These are phyloP conservation scores for Acipenser ruthenus DNA, from an alignment of 2,797 vertebrate genomes.

Conservation along the genomic window DNA sequence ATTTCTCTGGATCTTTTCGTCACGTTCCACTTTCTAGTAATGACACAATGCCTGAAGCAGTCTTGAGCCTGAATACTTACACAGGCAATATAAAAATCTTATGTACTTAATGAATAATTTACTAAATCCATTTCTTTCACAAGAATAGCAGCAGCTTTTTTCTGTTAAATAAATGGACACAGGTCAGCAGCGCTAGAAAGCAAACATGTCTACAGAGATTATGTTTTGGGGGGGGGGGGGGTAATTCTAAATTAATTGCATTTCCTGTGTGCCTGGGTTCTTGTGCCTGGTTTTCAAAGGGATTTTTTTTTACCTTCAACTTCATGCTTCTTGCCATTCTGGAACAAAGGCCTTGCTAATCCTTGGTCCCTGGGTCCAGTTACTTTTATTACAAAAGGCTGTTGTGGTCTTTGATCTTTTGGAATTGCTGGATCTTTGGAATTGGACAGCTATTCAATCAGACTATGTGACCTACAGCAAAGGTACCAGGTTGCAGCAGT, in stretches of 20 bases:
- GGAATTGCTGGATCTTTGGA: not conserved
- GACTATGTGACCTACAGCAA: no score
- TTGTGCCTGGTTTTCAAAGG: slow-evolving; percentile 4
- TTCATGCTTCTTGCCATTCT: not conserved
- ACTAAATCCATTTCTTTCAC: slow-evolving; percentile 14
- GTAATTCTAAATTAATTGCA: slow-evolving; percentile 30
- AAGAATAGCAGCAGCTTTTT: slow-evolving; percentile 10
- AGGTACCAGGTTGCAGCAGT: no score
- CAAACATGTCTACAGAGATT: not conserved
- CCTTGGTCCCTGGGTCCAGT: not conserved
- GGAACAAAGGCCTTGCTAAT: slow-evolving; percentile 22
- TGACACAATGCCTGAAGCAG: slow-evolving; percentile 16
- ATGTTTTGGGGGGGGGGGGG: not conserved
- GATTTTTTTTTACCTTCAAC: slow-evolving; percentile 5
- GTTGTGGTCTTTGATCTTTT: slow-evolving; percentile 1
- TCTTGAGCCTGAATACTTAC: slow-evolving; percentile 13
- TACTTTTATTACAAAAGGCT: slow-evolving; percentile 5
- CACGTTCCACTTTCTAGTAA: not conserved
- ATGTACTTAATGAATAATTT: slow-evolving; percentile 18
- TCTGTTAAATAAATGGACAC: not conserved
- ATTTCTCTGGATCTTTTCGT: not conserved
- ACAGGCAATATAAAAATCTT: slow-evolving; percentile 3
- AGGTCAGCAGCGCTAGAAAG: not conserved
- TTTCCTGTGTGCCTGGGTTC: slow-evolving; percentile 10
- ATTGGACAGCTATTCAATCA: not conserved